Base-by-base conservation (phyloP, 2,888 invertebrate genomes). In the Volucella zonaria region DNA sequence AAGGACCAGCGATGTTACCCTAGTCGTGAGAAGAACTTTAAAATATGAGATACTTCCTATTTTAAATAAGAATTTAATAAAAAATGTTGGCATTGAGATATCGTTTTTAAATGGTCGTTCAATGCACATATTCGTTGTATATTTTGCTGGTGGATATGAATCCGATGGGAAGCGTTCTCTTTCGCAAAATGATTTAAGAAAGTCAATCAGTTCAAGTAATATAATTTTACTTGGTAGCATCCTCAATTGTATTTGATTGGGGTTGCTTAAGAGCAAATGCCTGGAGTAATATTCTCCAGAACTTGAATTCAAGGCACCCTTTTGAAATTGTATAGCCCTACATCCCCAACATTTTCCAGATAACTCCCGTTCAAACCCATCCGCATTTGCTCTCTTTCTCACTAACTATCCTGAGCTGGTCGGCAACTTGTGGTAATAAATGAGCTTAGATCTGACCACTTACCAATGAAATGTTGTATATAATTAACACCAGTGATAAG, bases 161-260 rank as follows among this genome's bases (percentile, higher is more conserved):
- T 54, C 61, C 1, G 3, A 10, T 1, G n/a, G 11, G 14, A 67
- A 45, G 56, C 38, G 42, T 64, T 42, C n/a, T 14, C 64, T 52
- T 66, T 54, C 70, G 23, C 62, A 54, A 70, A 49, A 42, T 43
- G 70, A 76, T 38, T 45, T 71, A n/a, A 68, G 66, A 70, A 81
- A 81, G 23, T 10, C 75, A 8, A 51, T 56, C 11, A 42, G 18
- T 40, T 18, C n/a, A 59, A 70, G 52, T 51, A 56, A 56, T 40
- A 51, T 23, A 8, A 73, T 56, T 58, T 64, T 68, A 31, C 8
- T 68, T 31, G 67, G 62, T 11, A 66, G 79, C 1, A 73, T 58
- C 15, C 58, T 64, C 3, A 71, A 71, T 14, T 64, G 54, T 42
- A 75, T 18, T 1, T 49, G 14, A 75, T n/a, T 67, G 66, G 71